Conservation (phyloP, 1,140 invertebrate species). For the Coenobita brevimanus region DNA sequence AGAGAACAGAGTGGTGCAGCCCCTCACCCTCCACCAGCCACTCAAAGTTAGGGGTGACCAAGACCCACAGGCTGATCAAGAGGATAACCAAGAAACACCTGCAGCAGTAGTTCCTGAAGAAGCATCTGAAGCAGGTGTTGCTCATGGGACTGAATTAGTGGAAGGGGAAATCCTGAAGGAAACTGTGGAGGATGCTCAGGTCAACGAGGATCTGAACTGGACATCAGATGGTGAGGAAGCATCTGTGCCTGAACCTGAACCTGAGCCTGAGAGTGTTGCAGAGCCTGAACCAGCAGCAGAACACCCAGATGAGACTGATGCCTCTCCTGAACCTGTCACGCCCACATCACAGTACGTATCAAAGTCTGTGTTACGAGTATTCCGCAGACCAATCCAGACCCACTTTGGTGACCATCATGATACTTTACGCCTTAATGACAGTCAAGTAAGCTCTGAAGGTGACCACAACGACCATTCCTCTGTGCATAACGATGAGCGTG, state of each 20-base stretch:
- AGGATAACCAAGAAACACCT: no score
- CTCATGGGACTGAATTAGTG: not conserved
- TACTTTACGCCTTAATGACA: no score
- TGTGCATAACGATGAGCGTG: no score
- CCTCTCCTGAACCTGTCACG: not conserved
- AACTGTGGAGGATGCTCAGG: not conserved
- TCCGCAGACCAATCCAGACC: not conserved
- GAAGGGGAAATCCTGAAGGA: constrained; percentile 1
- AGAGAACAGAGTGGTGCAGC: constrained; percentile 23
- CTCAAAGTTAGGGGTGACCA: not conserved
- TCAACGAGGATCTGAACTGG: not conserved
- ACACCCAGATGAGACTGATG: not conserved
- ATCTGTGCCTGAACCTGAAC: constrained; percentile 13
- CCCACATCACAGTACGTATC: constrained; percentile 34
- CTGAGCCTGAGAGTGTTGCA: not conserved
- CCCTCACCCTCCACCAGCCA: constrained; percentile 8
- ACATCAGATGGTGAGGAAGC: not conserved
- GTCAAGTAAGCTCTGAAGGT: no score
- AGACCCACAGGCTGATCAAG: no score
- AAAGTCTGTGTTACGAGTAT: not conserved
- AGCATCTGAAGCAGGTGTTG: not conserved
- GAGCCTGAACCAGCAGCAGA: constrained; percentile 20
- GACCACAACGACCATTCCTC: no score
- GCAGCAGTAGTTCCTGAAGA: no score
- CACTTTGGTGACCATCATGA: no score